Base-by-base conservation (phyloP, 1,140 invertebrate species). In the Drosophila subpulchrella region DNA sequence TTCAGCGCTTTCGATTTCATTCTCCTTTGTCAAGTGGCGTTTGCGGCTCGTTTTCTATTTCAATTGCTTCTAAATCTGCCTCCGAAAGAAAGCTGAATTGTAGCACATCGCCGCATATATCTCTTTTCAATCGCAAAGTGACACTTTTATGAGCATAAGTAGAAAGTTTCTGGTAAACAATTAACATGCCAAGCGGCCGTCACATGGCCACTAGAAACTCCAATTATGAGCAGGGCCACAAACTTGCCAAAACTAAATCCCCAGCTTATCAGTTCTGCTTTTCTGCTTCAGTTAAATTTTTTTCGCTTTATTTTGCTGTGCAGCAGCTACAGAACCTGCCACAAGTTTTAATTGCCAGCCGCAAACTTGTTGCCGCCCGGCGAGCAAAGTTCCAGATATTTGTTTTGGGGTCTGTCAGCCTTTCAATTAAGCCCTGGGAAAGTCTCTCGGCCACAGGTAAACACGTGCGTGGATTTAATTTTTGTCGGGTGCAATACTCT, bases 1-100 rank as follows among this genome's bases (percentile, higher is more conserved):
- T 80, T 83, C 76, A 72, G 66, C 83, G 84, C 84, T 89, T 89
- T 89, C 84, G 84, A 89, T 89, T 89, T 89, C 84, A 81, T 89
- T 89, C 84, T 83, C 65, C 75, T 58, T 48, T 50, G 67, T 47
- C 50, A 61, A 44, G 63, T 71, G 72, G 51, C 58, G 59, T 54
- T 70, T 15, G 55, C 12, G 30, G 46, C 42, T 79, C 62, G 82
- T 88, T 88, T 88, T 88, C 84, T 88, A 80, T 88, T 88, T 89
- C 84, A 83, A 89, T 88, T 88, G 84, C 84, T 88, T 88, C 84
- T 86, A 86, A 86, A 86, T 86, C 83, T 86, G 58, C 65, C 58
- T 73, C 57, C 79, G 71, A 86, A 88, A 86, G 83, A 86, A 86
- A 86, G 83, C 83, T 88, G 54, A 83, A 79, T 82, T 79, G 78